These are phyloP conservation scores for Diorhabda carinulata DNA, from an alignment of 1,140 invertebrate genomes.

Conservation along the genomic window DNA sequence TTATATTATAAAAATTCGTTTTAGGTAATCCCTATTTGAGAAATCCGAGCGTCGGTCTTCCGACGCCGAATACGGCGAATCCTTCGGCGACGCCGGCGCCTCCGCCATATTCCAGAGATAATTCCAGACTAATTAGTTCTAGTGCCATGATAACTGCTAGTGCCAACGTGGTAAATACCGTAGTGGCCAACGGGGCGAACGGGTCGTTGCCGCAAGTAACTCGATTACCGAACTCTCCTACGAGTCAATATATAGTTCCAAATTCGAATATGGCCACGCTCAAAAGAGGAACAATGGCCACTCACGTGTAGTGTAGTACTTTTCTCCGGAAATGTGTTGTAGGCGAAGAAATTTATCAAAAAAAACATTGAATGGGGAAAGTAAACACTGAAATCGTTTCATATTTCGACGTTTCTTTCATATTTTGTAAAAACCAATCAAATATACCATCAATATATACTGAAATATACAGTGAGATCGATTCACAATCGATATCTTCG, in stretches of 20 bases:
- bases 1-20: not conserved
- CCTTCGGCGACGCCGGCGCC: conserved; percentile 74
- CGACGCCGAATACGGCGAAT: conserved; percentile 62
- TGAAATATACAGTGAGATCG: no score
- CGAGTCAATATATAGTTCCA: conserved; percentile 51
- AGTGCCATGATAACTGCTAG: conserved; percentile 42
- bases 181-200: conserved; percentile 46
- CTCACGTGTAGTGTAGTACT: conserved; percentile 53
- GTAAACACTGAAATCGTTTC: no score
- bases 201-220: conserved; percentile 52
- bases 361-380: not conserved
- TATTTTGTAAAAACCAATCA: no score
- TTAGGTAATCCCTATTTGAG: conserved; percentile 68
- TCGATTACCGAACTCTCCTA: conserved; percentile 50
- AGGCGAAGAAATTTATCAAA: not conserved
- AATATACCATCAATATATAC: no score
- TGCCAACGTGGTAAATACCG: conserved; percentile 42
- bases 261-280: conserved; percentile 50
- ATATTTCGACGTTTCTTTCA: no score
- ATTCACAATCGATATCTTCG: no score
- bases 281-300: conserved; percentile 59
- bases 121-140: conserved; percentile 38
- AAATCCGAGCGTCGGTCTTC: conserved; percentile 51
- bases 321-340: not conserved
- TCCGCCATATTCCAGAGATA: conserved; percentile 59